phyloP scores from a whole-genome alignment of 2,797 vertebrate species.

The Columba guinea region DNA sequence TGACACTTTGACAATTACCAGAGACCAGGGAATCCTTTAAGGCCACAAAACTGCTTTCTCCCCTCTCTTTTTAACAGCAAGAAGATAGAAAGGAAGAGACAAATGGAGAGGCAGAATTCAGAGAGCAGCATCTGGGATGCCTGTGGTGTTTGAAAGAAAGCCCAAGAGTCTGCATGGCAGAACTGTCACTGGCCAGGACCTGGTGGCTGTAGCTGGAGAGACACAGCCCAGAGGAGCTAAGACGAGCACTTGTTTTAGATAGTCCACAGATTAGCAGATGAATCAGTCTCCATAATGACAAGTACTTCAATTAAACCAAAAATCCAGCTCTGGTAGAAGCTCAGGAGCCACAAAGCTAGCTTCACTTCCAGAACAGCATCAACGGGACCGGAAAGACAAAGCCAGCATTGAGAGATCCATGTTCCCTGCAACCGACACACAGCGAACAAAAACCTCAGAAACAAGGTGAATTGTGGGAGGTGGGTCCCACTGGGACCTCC shows the following conservation, averaged over 20 bases:
- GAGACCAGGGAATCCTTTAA: neutral
- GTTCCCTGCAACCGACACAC: neutral
- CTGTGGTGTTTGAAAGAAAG: neutral
- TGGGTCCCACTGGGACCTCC: neutral
- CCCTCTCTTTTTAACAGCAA: neutral
- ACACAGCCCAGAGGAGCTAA: neutral
- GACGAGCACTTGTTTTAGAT: neutral
- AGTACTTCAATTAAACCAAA: neutral
- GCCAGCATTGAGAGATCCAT: neutral
- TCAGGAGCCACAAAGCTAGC: neutral
- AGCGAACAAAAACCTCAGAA: neutral
- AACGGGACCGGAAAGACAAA: neutral
- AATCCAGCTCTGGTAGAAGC: neutral
- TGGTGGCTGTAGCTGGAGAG: neutral
- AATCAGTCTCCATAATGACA: neutral
- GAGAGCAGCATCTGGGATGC: neutral
- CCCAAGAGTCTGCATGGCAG: neutral
- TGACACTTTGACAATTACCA: neutral
- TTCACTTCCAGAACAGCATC: neutral
- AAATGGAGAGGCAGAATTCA: neutral
- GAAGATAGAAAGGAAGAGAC: neutral
- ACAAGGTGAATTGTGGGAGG: neutral
- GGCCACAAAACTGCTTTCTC: neutral
- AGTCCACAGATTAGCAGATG: neutral
- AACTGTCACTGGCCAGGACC: neutral